Evolutionary conservation across 2,113 vertebrate species (phyloP), one percentile per base, ranked within the genome.

Genomic region (Morphnarchus princeps): DNA sequence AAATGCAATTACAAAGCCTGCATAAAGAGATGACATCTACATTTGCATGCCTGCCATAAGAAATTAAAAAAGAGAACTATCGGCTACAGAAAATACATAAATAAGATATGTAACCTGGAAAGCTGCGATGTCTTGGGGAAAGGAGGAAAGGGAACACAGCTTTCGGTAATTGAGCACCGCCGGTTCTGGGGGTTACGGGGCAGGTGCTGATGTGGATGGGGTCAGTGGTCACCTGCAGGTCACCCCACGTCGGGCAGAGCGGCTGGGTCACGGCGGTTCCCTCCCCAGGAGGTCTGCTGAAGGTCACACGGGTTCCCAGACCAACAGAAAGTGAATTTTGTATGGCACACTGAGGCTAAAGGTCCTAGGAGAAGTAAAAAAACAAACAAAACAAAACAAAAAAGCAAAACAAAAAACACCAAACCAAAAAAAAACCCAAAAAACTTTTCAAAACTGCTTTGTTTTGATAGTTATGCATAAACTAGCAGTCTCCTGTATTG

Each of bases 231-330:
- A 43, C 15, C 50, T 54, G 13, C 50, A 77, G 36, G 36, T 49
- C 71, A 77, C 13, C 8, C 16, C 16, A 13, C 0, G 0, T 3
- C 42, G 59, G 17, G 16, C 63, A 45, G n/a, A 54, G 42, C 47
- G 42, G 19, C 57, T 59, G 32, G 10, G 10, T 42, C 18, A 43
- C 31, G 16, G 24, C 10, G 16, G 3, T 50, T 69, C 9, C 42
- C 7, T 73, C 11, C 17, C 25, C 21, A 57, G 26, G 6, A 61
- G 20, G 1, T 73, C 26, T 10, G 4, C 26, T 49, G 24, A 40
- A 73, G 29, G 19, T 88, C 52, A 88, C 43, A 86, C 6, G 40
- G 49, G 18, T 24, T 93, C 9, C 31, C 21, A 70, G 32, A 66
- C 10, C 34, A 63, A 32, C 0, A 0, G 13, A 70, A 92, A 34